These are phyloP conservation scores for Fopius arisanus DNA, from an alignment of 1,140 invertebrate species.

Conservation along the genomic window DNA sequence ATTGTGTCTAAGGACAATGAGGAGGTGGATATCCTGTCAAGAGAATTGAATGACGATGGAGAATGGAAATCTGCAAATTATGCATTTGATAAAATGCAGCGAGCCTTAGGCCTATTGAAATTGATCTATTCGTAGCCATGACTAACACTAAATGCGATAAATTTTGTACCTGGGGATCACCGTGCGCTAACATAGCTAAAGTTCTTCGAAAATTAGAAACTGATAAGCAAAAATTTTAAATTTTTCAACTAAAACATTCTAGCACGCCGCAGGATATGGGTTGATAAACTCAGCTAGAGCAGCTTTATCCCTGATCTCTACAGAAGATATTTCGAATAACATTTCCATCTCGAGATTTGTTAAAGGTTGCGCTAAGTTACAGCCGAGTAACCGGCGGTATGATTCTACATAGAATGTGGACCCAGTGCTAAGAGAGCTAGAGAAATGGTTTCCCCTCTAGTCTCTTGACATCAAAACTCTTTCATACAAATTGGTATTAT, in stretches of 20 bases:
- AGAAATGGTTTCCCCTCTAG: no score
- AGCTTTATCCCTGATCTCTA: slow-evolving; percentile 33
- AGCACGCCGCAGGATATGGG: slow-evolving; percentile 35
- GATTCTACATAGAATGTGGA: slow-evolving; percentile 37
- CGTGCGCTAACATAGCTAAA: neutral
- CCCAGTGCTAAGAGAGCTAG: no score
- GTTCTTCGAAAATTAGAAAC: slow-evolving; percentile 33
- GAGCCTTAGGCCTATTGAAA: neutral
- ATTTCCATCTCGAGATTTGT: slow-evolving; percentile 26
- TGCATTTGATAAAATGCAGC: neutral
- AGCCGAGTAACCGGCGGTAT: slow-evolving; percentile 35
- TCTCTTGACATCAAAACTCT: no score
- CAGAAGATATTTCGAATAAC: slow-evolving; percentile 23
- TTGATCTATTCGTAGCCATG: neutral
- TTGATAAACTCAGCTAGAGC: slow-evolving; percentile 35
- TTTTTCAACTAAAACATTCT: slow-evolving; percentile 36
- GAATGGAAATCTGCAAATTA: neutral
- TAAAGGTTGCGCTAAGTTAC: slow-evolving; percentile 33
- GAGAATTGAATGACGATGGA: neutral
- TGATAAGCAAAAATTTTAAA: slow-evolving; percentile 34
- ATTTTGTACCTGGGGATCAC: neutral
- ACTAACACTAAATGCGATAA: slow-evolving; percentile 3
- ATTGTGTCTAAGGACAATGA: neutral
- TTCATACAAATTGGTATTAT: no score
- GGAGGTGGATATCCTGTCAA: neutral